A percentile compares a stretch with the other conserved stretches of the same genome.
Evolutionary conservation across 2,888 invertebrate species (phyloP).

Genomic region (Esperia sulphurella): DNA sequence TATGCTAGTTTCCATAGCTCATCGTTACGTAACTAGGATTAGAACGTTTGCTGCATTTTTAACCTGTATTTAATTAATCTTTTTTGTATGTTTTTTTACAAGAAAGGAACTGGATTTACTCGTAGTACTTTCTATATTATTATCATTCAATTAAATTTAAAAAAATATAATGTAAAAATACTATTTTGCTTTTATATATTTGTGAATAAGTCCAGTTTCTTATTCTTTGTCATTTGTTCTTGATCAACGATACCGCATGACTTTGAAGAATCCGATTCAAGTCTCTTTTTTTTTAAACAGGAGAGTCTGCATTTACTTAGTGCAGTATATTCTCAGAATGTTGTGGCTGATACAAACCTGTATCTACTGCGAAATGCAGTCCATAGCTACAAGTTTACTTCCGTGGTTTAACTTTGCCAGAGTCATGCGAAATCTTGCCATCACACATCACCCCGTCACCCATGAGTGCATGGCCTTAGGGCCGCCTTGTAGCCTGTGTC

Average conservation of each 20-base stretch:
- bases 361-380: too few relatives aligned
- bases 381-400: too few relatives aligned
- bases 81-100: not conserved
- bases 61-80: not conserved
- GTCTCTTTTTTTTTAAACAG: too few relatives aligned
- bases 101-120: not conserved
- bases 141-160: too few relatives aligned
- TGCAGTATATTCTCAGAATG: too few relatives aligned
- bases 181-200: not conserved
- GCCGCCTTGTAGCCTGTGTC: constrained; percentile 75
- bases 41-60: not conserved
- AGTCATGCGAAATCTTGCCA: constrained; percentile 41
- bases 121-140: too few relatives aligned
- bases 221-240: constrained; percentile 27
- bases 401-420: not conserved
- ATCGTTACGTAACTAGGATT: not conserved
- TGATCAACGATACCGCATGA: constrained; percentile 41
- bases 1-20: too few relatives aligned
- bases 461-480: constrained; percentile 68
- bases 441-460: constrained; percentile 37
- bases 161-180: too few relatives aligned
- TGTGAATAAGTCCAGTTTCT: constrained; percentile 4
- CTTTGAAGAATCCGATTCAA: not conserved
- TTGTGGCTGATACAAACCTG: too few relatives aligned
- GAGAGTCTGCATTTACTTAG: too few relatives aligned